A percentile compares a stretch with the other conserved stretches of the same genome.
phyloP scores from a whole-genome alignment of 1,140 invertebrate species.

The Euglossa dilemma region DNA sequence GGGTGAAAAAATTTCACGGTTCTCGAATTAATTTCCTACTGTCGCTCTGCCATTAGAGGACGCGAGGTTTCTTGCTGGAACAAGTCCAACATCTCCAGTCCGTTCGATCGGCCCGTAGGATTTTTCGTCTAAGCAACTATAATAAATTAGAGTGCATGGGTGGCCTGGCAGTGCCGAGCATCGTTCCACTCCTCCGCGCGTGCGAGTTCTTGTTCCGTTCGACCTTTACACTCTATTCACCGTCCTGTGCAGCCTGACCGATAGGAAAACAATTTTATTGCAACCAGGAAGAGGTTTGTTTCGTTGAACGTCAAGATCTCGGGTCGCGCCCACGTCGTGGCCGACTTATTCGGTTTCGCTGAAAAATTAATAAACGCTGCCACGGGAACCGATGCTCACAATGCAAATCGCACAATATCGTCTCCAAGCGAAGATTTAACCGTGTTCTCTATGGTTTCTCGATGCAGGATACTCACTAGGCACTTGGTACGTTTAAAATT shows the following conservation, averaged over 20 bases:
- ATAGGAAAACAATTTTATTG: constrained; percentile 50
- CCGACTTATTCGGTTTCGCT: constrained; percentile 8
- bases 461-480: background rate
- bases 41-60: background rate
- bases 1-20: too few relatives aligned
- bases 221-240: constrained; percentile 49
- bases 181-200: constrained; percentile 35
- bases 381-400: background rate
- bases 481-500: too few relatives aligned
- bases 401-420: background rate
- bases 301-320: background rate
- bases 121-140: constrained; percentile 45
- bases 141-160: constrained; percentile 67
- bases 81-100: background rate
- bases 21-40: too few relatives aligned
- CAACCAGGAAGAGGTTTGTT: constrained; percentile 32
- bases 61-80: background rate
- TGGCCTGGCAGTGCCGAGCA: constrained; percentile 40
- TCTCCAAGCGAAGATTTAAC: background rate
- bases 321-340: background rate
- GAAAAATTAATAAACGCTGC: constrained; percentile 42
- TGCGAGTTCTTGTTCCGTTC: constrained; percentile 27
- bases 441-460: background rate
- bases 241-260: constrained; percentile 22
- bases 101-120: constrained; percentile 23